Evolutionary conservation across 1,140 invertebrate species (phyloP).

Genomic region (Rhizoglyphus robini): DNA sequence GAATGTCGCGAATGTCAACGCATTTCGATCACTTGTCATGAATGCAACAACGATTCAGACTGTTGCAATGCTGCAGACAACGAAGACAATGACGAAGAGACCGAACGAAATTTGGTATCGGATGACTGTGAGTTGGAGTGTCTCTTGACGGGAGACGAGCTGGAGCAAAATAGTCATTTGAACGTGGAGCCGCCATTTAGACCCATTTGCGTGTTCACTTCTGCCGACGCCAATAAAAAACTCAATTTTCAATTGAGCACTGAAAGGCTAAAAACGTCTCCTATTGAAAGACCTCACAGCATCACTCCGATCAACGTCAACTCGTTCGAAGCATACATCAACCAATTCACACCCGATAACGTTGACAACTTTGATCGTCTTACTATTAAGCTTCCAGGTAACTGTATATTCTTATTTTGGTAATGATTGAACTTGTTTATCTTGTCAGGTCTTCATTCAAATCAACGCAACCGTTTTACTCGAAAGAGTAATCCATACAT

Average conservation of each 20-base stretch:
- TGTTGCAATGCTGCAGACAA: not conserved
- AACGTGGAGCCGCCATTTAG: not conserved
- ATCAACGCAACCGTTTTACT: constrained; percentile 24
- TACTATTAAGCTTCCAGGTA: constrained; percentile 28
- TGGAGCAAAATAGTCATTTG: not conserved
- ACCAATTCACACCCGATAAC: constrained; percentile 25
- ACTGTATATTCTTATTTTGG: constrained; percentile 6
- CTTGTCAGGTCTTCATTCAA: not conserved
- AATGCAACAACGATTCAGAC: not conserved
- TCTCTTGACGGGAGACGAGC: not conserved
- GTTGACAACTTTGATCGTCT: constrained; percentile 27
- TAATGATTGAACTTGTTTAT: not conserved
- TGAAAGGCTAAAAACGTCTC: constrained; percentile 50
- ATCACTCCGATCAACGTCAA: constrained; percentile 62
- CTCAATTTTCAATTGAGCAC: not conserved
- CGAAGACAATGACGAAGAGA: not conserved
- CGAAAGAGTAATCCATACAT: constrained; percentile 36
- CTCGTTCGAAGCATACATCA: constrained; percentile 55
- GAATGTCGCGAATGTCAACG: not conserved
- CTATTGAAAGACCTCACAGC: constrained; percentile 69
- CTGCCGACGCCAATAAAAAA: not conserved
- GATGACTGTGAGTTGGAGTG: not conserved
- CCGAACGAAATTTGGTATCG: not conserved
- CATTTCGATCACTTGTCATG: not conserved
- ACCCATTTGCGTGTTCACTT: no score